phyloP scores from a whole-genome alignment of 2,113 vertebrate species.

The Natator depressus region DNA sequence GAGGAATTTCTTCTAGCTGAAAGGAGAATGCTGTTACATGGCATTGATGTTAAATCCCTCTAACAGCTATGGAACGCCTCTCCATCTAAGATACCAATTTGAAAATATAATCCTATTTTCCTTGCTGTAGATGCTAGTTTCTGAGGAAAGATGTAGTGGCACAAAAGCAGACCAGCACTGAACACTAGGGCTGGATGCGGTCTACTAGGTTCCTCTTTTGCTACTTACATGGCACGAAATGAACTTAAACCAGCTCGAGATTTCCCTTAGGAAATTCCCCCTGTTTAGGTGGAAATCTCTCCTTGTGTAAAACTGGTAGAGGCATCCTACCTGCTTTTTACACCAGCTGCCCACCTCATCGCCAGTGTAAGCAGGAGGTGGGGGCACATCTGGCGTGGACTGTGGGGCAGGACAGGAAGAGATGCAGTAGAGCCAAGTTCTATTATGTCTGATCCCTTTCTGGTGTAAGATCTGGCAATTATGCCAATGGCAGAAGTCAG shows the following conservation, averaged over 20 bases:
- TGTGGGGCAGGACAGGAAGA: background rate
- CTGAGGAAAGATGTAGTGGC: background rate
- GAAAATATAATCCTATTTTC: fast-evolving
- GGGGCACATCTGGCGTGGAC: background rate
- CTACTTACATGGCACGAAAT: background rate
- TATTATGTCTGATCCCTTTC: fast-evolving
- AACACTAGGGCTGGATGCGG: fast-evolving
- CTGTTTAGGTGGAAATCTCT: background rate
- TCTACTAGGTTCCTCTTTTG: background rate
- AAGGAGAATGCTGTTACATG: background rate
- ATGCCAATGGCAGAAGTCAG: fast-evolving
- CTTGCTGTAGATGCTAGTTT: background rate
- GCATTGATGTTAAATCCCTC: background rate
- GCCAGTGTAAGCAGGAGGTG: background rate
- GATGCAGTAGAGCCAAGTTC: background rate
- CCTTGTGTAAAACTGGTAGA: background rate
- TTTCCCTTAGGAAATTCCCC: background rate
- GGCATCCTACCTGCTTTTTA: background rate
- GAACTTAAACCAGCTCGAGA: background rate
- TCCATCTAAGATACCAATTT: background rate
- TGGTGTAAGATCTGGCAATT: background rate
- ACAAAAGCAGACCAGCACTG: background rate
- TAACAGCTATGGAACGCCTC: background rate
- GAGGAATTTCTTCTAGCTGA: constrained; percentile 1
- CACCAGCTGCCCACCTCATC: background rate